A percentile compares a stretch with the other conserved stretches of the same genome.
Conservation (phyloP, 2,113 vertebrate species). For the Pristiophorus japonicus region DNA sequence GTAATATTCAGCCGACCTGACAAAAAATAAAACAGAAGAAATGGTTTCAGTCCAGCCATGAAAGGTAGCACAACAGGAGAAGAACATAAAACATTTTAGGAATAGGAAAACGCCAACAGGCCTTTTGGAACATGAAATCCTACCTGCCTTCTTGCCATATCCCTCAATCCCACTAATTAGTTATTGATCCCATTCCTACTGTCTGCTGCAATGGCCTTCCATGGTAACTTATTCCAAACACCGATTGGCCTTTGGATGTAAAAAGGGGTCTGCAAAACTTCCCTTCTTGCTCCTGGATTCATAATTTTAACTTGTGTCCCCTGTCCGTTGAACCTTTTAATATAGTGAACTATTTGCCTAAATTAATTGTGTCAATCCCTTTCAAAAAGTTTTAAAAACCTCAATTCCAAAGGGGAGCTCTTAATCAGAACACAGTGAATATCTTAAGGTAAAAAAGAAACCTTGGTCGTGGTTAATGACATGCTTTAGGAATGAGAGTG, state of each 20-base stretch:
- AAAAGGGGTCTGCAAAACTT: background rate
- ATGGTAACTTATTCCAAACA: background rate
- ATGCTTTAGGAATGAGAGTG: background rate
- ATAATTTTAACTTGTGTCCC: background rate
- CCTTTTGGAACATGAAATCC: background rate
- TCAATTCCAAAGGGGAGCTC: background rate
- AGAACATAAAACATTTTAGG: background rate
- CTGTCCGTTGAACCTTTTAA: too few relatives aligned
- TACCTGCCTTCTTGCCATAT: background rate
- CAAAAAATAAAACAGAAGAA: conserved; percentile 11
- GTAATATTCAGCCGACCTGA: conserved; percentile 94
- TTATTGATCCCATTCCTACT: background rate
- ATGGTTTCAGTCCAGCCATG: background rate
- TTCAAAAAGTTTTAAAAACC: background rate
- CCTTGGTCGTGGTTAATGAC: background rate
- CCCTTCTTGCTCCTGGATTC: background rate
- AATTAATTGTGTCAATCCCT: background rate
- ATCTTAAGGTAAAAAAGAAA: background rate
- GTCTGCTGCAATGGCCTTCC: background rate
- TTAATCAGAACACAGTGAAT: background rate
- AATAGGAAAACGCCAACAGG: background rate
- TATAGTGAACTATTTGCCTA: too few relatives aligned
- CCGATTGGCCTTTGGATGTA: background rate
- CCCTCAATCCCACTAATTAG: background rate
- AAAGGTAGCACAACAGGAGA: background rate